Conservation (phyloP, 2,113 vertebrate species). For the cat (Felis catus) region F.catus_Fca126_mat1.0 CM031412.1:89061001-89061500, state of each 20-base stretch:
- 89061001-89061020: background rate
- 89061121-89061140: background rate
- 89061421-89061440: background rate
- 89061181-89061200: background rate
- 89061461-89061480: background rate
- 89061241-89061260: background rate
- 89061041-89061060: background rate
- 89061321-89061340: background rate
- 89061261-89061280: background rate
- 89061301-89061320: background rate
- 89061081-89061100: background rate
- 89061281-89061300: background rate
- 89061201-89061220: background rate
- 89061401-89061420: background rate
- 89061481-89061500: background rate
- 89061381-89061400: background rate
- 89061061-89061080: background rate
- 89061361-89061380: background rate
- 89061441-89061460: slow-evolving; percentile 1
- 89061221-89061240: background rate
- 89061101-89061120: background rate
- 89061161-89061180: background rate
- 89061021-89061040: background rate
- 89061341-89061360: background rate
- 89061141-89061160: background rate